Percentiles rank a stretch among this genome's conserved stretches.
Conservation (phyloP, 2,888 invertebrate species). For the Caenorhabditis sp. region DNA sequence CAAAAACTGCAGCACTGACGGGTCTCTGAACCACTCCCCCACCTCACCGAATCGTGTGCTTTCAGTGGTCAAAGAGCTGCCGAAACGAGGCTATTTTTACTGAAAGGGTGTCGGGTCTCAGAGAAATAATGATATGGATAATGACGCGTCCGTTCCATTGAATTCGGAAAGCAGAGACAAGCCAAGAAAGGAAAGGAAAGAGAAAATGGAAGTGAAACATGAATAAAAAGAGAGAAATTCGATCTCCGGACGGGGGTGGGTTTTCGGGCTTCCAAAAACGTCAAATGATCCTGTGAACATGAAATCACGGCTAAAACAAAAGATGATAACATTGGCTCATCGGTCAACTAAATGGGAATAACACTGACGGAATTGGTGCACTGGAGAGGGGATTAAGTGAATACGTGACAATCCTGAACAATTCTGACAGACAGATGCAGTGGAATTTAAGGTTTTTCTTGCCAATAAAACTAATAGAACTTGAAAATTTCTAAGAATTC, state of each 20-base stretch:
- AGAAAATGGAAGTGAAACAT: slow-evolving; percentile 1
- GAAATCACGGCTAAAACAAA: slow-evolving; percentile 5
- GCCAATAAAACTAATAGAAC: slow-evolving; percentile 7
- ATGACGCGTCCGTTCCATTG: background rate
- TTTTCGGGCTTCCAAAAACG: slow-evolving; percentile 14
- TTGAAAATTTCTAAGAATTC: background rate
- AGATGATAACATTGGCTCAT: too few species aligned
- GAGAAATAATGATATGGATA: slow-evolving; percentile 2
- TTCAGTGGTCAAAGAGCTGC: slow-evolving; percentile 48
- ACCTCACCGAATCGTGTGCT: slow-evolving; percentile 33
- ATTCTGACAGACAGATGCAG: background rate
- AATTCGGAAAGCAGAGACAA: background rate
- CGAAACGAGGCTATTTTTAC: slow-evolving; percentile 51
- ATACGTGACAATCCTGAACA: background rate
- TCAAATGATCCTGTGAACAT: slow-evolving; percentile 8
- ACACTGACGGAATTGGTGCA: too few species aligned
- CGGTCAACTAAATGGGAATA: too few species aligned
- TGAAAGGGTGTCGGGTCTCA: background rate
- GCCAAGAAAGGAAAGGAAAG: background rate
- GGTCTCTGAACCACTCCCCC: slow-evolving; percentile 51
- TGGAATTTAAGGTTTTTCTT: background rate
- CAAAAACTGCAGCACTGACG: slow-evolving; percentile 26
- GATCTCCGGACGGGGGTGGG: slow-evolving; percentile 10
- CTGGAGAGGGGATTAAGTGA: too few species aligned
- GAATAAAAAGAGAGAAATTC: slow-evolving; percentile 9